phyloP scores from a whole-genome alignment of 2,888 invertebrate species.

The Anoncus sp. region DNA sequence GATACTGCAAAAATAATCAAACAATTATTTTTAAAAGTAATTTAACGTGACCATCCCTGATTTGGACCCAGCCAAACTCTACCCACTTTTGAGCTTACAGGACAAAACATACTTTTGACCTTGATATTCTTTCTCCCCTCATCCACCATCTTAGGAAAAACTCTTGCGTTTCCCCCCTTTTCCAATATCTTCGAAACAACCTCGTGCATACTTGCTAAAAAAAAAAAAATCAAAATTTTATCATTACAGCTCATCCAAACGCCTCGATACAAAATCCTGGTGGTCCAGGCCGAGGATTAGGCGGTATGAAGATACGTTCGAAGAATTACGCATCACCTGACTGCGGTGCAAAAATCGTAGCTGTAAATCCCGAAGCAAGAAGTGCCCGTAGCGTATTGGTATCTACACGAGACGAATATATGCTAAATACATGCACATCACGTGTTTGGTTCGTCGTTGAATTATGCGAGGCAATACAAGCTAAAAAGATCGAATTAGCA shows the following conservation, averaged over 20 bases:
- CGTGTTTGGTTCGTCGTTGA: slow-evolving; percentile 98
- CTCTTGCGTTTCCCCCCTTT: too few relatives aligned
- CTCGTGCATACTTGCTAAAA: too few relatives aligned
- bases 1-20: too few relatives aligned
- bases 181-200: too few relatives aligned
- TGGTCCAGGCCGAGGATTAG: slow-evolving; percentile 84
- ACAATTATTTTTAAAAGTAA: too few relatives aligned
- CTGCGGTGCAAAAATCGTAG: slow-evolving; percentile 98
- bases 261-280: slow-evolving; percentile 80
- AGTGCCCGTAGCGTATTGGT: slow-evolving; percentile 94
- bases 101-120: too few relatives aligned
- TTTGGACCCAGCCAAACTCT: too few relatives aligned
- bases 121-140: too few relatives aligned
- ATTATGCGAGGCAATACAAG: slow-evolving; percentile 98
- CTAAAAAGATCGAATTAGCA: slow-evolving; percentile 97
- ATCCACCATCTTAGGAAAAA: too few relatives aligned
- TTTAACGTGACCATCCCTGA: too few relatives aligned
- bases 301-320: slow-evolving; percentile 88
- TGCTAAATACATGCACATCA: slow-evolving; percentile 97
- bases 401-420: slow-evolving; percentile 97
- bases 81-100: too few relatives aligned
- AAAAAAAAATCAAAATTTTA: neutral
- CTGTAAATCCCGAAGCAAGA: slow-evolving; percentile 96
- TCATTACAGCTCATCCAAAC: slow-evolving; percentile 78
- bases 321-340: slow-evolving; percentile 99